Evolutionary conservation across 2,797 vertebrate species (phyloP), one percentile per base, ranked within the genome.

Genomic region (Liparis tanakae): DNA sequence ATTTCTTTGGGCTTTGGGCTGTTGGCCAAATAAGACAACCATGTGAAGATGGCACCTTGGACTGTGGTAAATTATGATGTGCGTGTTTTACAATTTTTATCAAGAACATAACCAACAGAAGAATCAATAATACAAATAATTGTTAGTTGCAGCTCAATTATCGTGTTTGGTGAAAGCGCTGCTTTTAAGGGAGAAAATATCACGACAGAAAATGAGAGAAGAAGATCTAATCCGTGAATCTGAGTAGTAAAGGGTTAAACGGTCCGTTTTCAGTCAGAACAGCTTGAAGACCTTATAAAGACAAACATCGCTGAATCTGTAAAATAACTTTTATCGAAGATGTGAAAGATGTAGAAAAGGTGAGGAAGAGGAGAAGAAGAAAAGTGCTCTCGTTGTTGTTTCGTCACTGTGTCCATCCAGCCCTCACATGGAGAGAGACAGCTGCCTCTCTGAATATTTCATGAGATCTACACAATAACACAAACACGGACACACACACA

Each of bases 381-480:
- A 67, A 37, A 70, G 65, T 78, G 73, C 70, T 76, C 77, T 66
- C 74, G 73, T 85, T 85, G 83, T 88, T 90, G 85, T 91, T 87
- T 92, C 88, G 88, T 89, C 88, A 83, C 84, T 85, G 87, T 90
- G 89, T 86, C 90, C 84, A 69, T 87, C 82, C 86, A 86, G 87
- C 74, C 64, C 82, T 90, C 92, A 94, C 88, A 92, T 87, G 93
- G 92, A 92, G 91, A 92, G 92, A 93, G 92, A 92, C 95, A 95
- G 94, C 94, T 95, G 94, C 94, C 93, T 93, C 88, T 93, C 87
- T 95, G 94, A 95, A 95, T 95, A 94, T 95, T 95, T 95, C 92
- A 95, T 95, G 92, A 94, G 94, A 88, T 77, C 70, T 66, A 88
- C 90, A 89, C 90, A 91, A 85, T 88, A 58, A 37, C 76, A 51